Conservation (phyloP, 2,888 invertebrate genomes). For the Antheraea yamamai region DNA sequence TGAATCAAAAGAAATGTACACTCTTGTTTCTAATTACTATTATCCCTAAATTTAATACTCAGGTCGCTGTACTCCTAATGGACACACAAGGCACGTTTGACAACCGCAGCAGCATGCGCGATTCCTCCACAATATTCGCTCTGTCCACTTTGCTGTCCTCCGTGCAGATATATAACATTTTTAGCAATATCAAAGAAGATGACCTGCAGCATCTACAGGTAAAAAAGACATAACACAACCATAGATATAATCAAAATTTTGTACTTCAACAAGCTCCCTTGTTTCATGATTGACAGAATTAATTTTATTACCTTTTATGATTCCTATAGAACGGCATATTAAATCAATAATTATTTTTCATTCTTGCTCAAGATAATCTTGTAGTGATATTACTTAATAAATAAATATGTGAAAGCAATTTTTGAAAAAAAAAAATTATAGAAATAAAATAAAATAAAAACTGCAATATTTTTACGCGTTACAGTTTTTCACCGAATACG, state of each 20-base stretch:
- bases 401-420: background rate
- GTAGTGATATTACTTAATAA: background rate
- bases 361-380: background rate
- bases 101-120: conserved; percentile 95
- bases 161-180: conserved; percentile 96
- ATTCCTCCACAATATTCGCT: conserved; percentile 88
- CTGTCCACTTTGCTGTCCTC: conserved; percentile 97
- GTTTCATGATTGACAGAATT: too few relatives aligned
- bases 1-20: background rate
- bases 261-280: too few relatives aligned
- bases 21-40: background rate
- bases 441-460: background rate
- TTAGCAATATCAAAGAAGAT: conserved; percentile 98
- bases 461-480: background rate
- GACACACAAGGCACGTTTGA: conserved; percentile 98
- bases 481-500: conserved; percentile 97
- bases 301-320: too few relatives aligned
- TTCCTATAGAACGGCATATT: too few relatives aligned
- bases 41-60: conserved; percentile 23
- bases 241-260: too few relatives aligned
- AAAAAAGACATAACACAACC: background rate
- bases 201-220: conserved; percentile 96
- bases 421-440: background rate
- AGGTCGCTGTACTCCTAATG: conserved; percentile 92
- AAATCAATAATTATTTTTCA: too few relatives aligned